Evolutionary conservation across 2,113 vertebrate genomes (phyloP).

Genomic region (Notothenia coriiceps): DNA sequence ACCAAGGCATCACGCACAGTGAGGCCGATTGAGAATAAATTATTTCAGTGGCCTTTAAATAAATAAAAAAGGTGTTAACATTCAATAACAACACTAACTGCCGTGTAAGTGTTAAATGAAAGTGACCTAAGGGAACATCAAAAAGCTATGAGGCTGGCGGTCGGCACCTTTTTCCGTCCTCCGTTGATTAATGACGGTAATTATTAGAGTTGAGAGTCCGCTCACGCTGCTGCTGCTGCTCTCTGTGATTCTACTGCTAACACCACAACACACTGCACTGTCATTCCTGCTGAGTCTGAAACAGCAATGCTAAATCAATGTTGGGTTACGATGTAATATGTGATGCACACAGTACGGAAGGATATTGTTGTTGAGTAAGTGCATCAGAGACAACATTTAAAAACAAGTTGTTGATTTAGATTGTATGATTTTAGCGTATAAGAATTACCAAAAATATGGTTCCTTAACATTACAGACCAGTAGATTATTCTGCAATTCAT

Average conservation of each 20-base stretch:
- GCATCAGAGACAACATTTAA: background rate
- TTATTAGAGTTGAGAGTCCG: constrained; percentile 56
- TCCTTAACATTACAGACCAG: background rate
- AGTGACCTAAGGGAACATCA: constrained; percentile 40
- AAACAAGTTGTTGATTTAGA: constrained; percentile 11
- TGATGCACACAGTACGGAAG: background rate
- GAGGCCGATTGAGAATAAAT: background rate
- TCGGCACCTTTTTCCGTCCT: constrained; percentile 48
- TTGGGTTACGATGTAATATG: background rate
- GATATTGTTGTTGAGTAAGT: background rate
- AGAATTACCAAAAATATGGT: no score
- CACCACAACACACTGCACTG: constrained; percentile 11
- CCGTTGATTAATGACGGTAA: constrained; percentile 67
- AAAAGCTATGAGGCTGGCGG: constrained; percentile 11
- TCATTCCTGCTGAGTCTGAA: background rate
- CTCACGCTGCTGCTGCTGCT: constrained; percentile 38
- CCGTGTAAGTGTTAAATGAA: constrained; percentile 19
- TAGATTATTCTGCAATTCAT: background rate
- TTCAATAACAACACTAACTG: background rate
- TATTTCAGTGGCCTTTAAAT: background rate
- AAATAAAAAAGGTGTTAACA: background rate
- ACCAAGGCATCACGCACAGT: background rate
- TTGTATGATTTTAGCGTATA: background rate
- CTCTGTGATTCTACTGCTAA: constrained; percentile 4
- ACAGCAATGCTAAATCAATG: background rate